These are phyloP conservation scores for Dipus sagitta DNA, from an alignment of 2,797 vertebrate species.

Conservation along the genomic window DNA sequence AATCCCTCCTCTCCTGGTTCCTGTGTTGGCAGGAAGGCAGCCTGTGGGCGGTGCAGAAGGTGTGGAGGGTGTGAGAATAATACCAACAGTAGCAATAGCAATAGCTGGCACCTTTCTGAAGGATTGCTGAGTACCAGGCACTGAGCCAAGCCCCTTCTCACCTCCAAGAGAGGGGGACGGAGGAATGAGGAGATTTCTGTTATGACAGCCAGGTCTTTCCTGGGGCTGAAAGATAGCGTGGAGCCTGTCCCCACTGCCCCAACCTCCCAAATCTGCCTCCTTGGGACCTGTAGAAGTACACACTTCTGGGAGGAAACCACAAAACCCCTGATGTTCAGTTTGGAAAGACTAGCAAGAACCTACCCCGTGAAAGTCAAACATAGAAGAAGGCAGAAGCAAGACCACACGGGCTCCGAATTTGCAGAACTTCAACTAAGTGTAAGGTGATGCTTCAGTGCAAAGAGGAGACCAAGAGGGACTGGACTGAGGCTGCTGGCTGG, in stretches of 20 bases:
- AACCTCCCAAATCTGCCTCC: not conserved
- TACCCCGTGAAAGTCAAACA: not conserved
- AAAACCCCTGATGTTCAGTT: not conserved
- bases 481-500: not conserved
- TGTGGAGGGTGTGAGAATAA: not conserved
- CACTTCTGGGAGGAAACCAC: not conserved
- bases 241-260: not conserved
- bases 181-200: not conserved
- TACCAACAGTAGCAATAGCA: not conserved
- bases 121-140: conserved; percentile 38
- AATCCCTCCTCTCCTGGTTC: not conserved
- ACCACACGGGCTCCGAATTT: not conserved
- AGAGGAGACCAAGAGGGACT: not conserved
- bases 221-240: not conserved
- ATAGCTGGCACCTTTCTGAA: not conserved
- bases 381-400: not conserved
- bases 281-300: not conserved
- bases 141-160: conserved; percentile 46
- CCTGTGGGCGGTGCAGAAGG: not conserved
- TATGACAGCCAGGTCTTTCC: not conserved
- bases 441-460: not conserved
- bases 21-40: not conserved
- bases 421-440: not conserved
- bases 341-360: not conserved
- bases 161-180: not conserved